Evolutionary conservation across 2,113 vertebrate genomes (phyloP).

Genomic region (Carettochelys insculpta): DNA sequence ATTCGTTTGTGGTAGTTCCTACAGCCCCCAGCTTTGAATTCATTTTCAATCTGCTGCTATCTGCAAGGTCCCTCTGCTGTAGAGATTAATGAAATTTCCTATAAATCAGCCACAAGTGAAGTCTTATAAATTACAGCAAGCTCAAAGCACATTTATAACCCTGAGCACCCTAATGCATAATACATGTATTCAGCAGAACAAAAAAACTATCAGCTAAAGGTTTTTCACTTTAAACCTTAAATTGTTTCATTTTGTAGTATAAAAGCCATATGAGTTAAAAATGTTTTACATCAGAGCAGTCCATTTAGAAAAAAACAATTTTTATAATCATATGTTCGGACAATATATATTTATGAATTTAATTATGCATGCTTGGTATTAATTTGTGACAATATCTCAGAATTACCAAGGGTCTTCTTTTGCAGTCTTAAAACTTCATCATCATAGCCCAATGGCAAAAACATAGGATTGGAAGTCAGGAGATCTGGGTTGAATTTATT

Average conservation of each 20-base stretch:
- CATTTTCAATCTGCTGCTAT: constrained; percentile 66
- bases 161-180: constrained; percentile 47
- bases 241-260: constrained; percentile 51
- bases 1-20: constrained; percentile 38
- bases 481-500: not conserved
- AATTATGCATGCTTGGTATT: constrained; percentile 36
- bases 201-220: constrained; percentile 51
- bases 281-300: constrained; percentile 54
- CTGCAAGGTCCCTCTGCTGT: constrained; percentile 61
- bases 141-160: constrained; percentile 71
- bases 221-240: constrained; percentile 53
- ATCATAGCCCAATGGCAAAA: constrained; percentile 1
- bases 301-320: constrained; percentile 40
- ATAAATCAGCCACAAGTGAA: constrained; percentile 72
- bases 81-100: constrained; percentile 72
- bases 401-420: constrained; percentile 1
- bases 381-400: not conserved
- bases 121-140: constrained; percentile 67
- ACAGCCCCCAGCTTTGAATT: constrained; percentile 6
- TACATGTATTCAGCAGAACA: constrained; percentile 55
- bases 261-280: constrained; percentile 39
- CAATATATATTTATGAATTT: constrained; percentile 55
- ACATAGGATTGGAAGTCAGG: not conserved
- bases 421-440: constrained; percentile 18
- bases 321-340: constrained; percentile 45